Evolutionary conservation across 2,888 invertebrate species (phyloP).

Genomic region (Trachelus tabidus): DNA sequence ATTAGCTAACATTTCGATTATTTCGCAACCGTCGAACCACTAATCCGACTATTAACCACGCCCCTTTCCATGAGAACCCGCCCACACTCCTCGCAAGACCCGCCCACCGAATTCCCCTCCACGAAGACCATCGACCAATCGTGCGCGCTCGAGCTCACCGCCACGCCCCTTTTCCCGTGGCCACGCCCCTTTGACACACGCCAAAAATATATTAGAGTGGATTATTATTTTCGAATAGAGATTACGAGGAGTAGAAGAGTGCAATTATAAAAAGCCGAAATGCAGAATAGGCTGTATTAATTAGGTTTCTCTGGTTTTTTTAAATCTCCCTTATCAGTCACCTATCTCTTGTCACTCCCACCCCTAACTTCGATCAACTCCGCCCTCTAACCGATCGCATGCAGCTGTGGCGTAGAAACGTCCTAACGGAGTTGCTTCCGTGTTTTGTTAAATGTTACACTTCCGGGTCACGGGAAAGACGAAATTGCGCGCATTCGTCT

Average conservation of each 20-base stretch:
- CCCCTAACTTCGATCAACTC: not conserved
- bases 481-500: not conserved
- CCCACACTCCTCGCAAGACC: not conserved
- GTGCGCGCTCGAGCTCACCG: not conserved
- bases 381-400: not conserved
- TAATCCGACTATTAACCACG: not conserved
- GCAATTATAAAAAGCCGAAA: conserved; percentile 42
- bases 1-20: not conserved
- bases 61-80: not conserved
- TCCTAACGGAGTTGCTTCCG: not conserved
- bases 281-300: conserved; percentile 28
- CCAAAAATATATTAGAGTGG: not conserved
- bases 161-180: not conserved
- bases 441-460: not conserved
- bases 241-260: conserved; percentile 37
- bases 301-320: not conserved
- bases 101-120: not conserved
- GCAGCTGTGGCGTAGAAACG: not conserved
- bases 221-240: conserved; percentile 26
- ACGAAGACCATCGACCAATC: not conserved
- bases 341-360: not conserved
- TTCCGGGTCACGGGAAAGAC: not conserved
- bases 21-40: not conserved
- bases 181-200: not conserved
- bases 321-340: not conserved